Conservation (phyloP, 2,888 invertebrate genomes). For the Pseudanteris insignis region DNA sequence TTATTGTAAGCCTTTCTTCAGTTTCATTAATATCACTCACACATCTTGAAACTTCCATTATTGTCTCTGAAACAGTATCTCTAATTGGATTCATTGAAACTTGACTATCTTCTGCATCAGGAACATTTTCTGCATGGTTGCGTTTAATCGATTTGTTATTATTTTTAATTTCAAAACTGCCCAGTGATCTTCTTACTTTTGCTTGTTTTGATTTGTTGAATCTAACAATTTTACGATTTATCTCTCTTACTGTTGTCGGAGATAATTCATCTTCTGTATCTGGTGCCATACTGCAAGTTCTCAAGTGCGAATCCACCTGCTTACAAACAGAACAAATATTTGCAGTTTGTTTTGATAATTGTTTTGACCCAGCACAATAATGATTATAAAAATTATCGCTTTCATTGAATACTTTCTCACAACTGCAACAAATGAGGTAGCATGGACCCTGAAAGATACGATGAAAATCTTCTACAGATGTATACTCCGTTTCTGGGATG, state of each 20-base stretch:
- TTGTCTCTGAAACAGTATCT: constrained; percentile 59
- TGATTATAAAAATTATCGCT: constrained; percentile 81
- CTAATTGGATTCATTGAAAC: constrained; percentile 36
- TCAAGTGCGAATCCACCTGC: constrained; percentile 55
- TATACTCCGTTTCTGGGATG: constrained; percentile 76
- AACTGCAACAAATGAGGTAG: constrained; percentile 82
- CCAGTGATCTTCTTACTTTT: constrained; percentile 27
- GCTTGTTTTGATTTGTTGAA: constrained; percentile 52
- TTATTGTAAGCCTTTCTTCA: constrained; percentile 3
- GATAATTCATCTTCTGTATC: constrained; percentile 39
- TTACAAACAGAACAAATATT: constrained; percentile 61
- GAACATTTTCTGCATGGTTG: constrained; percentile 7
- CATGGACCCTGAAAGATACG: constrained; percentile 74
- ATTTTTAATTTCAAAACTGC: constrained; percentile 48
- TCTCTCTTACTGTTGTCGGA: constrained; percentile 12
- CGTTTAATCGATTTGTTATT: constrained; percentile 42
- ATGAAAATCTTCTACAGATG: constrained; percentile 75
- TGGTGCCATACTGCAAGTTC: constrained; percentile 53
- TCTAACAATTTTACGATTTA: constrained; percentile 48
- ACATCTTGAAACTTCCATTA: constrained; percentile 60
- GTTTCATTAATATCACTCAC: constrained; percentile 14
- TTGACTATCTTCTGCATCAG: constrained; percentile 46
- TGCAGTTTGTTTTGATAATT: constrained; percentile 43
- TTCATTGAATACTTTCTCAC: constrained; percentile 81
- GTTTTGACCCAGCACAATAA: constrained; percentile 68